A percentile compares a stretch with the other conserved stretches of the same genome.
Evolutionary conservation across 2,888 invertebrate genomes (phyloP).

Genomic region (Rotaria magnacalcarata): DNA sequence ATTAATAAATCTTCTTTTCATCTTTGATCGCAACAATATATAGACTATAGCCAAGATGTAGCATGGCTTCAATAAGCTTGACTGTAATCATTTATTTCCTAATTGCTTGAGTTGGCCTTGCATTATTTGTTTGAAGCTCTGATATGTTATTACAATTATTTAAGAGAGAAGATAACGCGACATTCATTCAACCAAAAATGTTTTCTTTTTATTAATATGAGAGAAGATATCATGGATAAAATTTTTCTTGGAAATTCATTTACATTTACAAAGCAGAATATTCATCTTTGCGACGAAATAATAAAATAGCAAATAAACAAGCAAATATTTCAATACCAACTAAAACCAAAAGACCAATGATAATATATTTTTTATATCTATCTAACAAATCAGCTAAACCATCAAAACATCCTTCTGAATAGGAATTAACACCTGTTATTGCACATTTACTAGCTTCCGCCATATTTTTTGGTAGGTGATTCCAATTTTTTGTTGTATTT

Average conservation of each 20-base stretch:
- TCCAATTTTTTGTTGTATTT: background rate
- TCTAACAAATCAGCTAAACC: background rate
- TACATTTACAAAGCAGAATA: background rate
- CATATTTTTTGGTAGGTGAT: background rate
- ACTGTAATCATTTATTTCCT: no score
- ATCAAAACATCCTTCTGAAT: slow-evolving; percentile 11
- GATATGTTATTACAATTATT: no score
- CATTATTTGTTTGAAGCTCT: no score
- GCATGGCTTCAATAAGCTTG: no score
- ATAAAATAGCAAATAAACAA: slow-evolving; percentile 20
- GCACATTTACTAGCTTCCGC: background rate
- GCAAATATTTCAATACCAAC: background rate
- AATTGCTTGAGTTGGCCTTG: no score
- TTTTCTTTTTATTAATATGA: no score
- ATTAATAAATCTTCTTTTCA: no score
- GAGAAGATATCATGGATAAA: no score
- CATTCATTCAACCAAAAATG: no score
- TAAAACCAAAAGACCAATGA: background rate
- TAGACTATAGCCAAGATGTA: no score
- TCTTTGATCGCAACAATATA: no score
- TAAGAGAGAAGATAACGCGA: no score
- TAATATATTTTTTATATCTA: background rate
- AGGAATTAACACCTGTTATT: background rate
- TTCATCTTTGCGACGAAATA: background rate
- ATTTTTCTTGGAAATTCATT: background rate